A percentile compares a stretch with the other conserved stretches of the same genome.
These are phyloP conservation scores for Dipus sagitta DNA, from an alignment of 2,797 vertebrate species.

Conservation along the genomic window DNA sequence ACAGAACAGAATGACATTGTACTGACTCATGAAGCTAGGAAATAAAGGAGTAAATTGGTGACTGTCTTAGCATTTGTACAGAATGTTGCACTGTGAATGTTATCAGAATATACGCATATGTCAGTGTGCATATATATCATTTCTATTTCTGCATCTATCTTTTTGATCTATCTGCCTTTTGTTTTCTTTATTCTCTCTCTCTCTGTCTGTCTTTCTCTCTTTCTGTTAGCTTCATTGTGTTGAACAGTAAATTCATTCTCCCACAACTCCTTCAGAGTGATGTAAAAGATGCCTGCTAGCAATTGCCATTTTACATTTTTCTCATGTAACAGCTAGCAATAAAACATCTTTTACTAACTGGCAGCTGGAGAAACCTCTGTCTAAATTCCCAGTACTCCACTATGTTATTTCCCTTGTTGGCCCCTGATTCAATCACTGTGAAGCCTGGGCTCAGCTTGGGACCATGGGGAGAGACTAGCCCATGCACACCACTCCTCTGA, in stretches of 20 bases:
- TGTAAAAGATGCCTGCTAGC: neutral
- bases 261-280: neutral
- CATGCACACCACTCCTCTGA: accelerated
- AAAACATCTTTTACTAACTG: neutral
- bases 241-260: neutral
- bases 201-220: too few species aligned
- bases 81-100: neutral
- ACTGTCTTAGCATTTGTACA: neutral
- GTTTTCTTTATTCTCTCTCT: neutral
- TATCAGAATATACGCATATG: neutral
- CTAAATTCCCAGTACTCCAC: neutral
- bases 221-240: neutral
- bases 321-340: neutral
- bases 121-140: too few species aligned
- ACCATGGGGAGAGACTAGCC: accelerated
- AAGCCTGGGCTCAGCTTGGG: neutral
- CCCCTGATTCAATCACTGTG: neutral
- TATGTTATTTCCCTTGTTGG: neutral
- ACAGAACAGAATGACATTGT: neutral
- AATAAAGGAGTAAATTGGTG: neutral
- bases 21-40: neutral
- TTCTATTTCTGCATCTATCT: neutral
- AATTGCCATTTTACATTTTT: neutral
- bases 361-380: neutral
- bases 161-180: neutral